Evolutionary conservation across 1,140 invertebrate genomes (phyloP).

Genomic region (Drosophila yakuba): DNA sequence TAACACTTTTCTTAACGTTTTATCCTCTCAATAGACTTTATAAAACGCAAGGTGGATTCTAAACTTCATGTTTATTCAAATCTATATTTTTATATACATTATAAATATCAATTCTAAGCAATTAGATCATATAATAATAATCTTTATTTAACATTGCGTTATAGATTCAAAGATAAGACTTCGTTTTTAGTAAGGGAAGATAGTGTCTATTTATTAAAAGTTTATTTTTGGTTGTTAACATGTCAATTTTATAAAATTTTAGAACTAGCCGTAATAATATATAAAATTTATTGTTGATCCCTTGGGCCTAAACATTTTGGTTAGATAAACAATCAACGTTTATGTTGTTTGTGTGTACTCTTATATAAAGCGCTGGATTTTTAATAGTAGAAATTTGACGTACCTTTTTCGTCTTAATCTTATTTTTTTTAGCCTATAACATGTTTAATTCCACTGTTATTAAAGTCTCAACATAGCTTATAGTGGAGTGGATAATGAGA

Average conservation of each 20-base stretch:
- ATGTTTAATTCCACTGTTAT: conserved; percentile 3
- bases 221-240: conserved; percentile 9
- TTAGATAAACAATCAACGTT: conserved; percentile 11
- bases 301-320: conserved; percentile 27
- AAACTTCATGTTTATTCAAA: conserved; percentile 4
- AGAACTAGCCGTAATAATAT: conserved; percentile 19
- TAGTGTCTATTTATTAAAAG: conserved; percentile 22
- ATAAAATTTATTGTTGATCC: conserved; percentile 45
- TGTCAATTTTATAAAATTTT: conserved; percentile 18
- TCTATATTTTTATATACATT: not conserved
- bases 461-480: conserved; percentile 17
- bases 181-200: not conserved
- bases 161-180: not conserved
- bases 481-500: conserved; percentile 17
- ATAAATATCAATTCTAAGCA: conserved; percentile 12
- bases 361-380: conserved; percentile 7
- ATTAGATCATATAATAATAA: not conserved
- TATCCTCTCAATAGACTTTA: not conserved
- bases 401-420: not conserved
- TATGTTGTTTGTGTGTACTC: conserved; percentile 7
- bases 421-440: conserved; percentile 1
- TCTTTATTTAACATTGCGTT: not conserved
- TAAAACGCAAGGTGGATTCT: conserved; percentile 11
- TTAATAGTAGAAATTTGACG: not conserved
- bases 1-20: not conserved